Percentiles rank a stretch among this genome's conserved stretches.
Conservation (phyloP, 2,797 vertebrate genomes). For the Cynopterus sphinx region DNA sequence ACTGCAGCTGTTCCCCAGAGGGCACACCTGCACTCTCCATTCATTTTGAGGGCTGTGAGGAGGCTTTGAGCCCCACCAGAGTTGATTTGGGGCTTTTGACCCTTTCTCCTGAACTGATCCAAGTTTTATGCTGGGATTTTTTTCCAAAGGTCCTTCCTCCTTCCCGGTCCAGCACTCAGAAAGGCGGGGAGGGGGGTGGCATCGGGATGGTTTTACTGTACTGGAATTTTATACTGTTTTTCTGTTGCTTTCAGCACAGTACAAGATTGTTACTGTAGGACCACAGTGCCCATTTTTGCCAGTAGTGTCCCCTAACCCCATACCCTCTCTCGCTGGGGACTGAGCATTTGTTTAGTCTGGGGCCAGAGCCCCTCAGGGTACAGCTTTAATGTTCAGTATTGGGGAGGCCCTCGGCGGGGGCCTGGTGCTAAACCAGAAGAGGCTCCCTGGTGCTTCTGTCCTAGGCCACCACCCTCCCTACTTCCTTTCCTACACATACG, state of each 20-base stretch:
- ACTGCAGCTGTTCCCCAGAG: not conserved
- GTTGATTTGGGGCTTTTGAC: not conserved
- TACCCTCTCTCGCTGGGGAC: not conserved
- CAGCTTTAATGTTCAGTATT: slow-evolving; percentile 52
- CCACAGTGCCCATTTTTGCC: slow-evolving; percentile 45
- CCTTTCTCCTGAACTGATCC: slow-evolving; percentile 21
- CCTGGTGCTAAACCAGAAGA: slow-evolving; percentile 65
- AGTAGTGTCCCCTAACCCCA: not conserved
- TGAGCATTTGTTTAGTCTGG: not conserved
- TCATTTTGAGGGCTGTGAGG: not conserved
- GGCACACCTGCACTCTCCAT: not conserved
- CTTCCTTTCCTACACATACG: not conserved
- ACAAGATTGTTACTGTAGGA: slow-evolving; percentile 19
- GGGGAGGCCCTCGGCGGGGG: slow-evolving; percentile 19
- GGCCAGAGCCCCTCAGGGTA: slow-evolving; percentile 22
- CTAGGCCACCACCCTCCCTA: not conserved
- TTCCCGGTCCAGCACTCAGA: not conserved
- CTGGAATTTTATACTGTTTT: not conserved
- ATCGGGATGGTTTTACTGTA: not conserved
- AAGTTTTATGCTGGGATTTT: not conserved
- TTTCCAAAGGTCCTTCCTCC: not conserved
- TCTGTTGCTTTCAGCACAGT: not conserved
- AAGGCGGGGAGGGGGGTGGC: not conserved
- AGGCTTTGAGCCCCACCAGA: not conserved
- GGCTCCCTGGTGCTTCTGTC: slow-evolving; percentile 67